phyloP scores from a whole-genome alignment of 2,888 invertebrate genomes.

The Hydropsyche betteni region DNA sequence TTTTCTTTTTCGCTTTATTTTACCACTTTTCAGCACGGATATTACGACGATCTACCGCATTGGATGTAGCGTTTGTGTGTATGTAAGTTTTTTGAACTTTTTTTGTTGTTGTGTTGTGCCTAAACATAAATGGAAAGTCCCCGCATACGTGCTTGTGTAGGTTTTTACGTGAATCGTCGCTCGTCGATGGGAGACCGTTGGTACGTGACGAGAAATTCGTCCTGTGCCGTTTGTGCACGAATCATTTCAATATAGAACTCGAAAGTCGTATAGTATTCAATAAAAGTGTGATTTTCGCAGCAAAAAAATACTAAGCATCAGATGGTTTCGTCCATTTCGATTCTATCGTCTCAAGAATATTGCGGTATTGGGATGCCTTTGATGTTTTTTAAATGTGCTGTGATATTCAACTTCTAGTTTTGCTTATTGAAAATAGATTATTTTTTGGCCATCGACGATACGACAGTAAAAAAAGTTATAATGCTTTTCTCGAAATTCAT shows the following conservation, averaged over 20 bases:
- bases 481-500: no score
- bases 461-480: no score
- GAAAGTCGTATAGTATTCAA: conserved; percentile 3
- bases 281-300: conserved; percentile 15
- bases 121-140: conserved; percentile 21
- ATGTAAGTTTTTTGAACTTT: conserved; percentile 14
- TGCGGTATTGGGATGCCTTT: no score
- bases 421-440: no score
- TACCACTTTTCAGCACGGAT: conserved; percentile 17
- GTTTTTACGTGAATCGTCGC: neutral
- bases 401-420: no score
- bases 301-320: no score
- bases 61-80: neutral
- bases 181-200: neutral
- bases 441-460: no score
- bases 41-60: neutral
- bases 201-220: conserved; percentile 29
- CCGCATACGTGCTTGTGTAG: neutral
- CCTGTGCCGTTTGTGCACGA: neutral
- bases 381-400: no score
- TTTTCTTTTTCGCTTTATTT: conserved; percentile 24
- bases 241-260: conserved; percentile 16
- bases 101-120: neutral
- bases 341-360: no score
- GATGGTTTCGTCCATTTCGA: no score